Evolutionary conservation across 1,140 invertebrate species (phyloP).

Genomic region (Diorhabda sublineata): DNA sequence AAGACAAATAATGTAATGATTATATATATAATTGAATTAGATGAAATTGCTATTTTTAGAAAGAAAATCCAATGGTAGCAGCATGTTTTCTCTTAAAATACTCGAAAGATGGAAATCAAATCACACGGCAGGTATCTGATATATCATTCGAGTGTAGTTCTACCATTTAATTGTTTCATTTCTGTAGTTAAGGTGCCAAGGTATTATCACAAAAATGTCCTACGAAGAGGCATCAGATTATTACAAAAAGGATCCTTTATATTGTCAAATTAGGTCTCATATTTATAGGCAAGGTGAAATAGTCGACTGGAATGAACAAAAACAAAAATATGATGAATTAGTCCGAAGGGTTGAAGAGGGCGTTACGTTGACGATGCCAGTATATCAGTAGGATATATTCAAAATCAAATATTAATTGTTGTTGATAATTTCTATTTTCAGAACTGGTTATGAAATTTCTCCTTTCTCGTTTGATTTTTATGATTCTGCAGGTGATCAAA

Average conservation of each 20-base stretch:
- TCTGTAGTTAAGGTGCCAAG: conserved; percentile 28
- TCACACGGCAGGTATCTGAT: neutral
- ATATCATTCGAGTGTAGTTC: neutral
- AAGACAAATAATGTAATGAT: conserved; percentile 32
- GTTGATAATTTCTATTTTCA: conserved; percentile 33
- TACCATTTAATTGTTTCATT: neutral
- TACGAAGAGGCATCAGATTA: conserved; percentile 17
- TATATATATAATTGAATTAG: neutral
- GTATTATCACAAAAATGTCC: conserved; percentile 20
- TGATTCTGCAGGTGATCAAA: conserved; percentile 35
- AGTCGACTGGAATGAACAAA: conserved; percentile 28
- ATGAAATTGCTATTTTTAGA: conserved; percentile 35
- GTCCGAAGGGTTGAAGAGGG: conserved; percentile 23
- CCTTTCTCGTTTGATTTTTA: conserved; percentile 48
- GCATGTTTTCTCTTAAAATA: conserved; percentile 52
- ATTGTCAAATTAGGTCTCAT: conserved; percentile 25
- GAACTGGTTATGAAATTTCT: conserved; percentile 44
- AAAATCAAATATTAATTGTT: conserved; percentile 3
- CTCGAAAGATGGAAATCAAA: conserved; percentile 41
- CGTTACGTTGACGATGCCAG: conserved; percentile 19
- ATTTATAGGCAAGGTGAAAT: conserved; percentile 25
- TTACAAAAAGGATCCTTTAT: conserved; percentile 20
- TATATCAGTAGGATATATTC: conserved; percentile 22
- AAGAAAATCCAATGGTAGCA: conserved; percentile 48
- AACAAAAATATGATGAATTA: conserved; percentile 28